phyloP scores from a whole-genome alignment of 2,888 invertebrate species.

The Hanleya hanleyi region DNA sequence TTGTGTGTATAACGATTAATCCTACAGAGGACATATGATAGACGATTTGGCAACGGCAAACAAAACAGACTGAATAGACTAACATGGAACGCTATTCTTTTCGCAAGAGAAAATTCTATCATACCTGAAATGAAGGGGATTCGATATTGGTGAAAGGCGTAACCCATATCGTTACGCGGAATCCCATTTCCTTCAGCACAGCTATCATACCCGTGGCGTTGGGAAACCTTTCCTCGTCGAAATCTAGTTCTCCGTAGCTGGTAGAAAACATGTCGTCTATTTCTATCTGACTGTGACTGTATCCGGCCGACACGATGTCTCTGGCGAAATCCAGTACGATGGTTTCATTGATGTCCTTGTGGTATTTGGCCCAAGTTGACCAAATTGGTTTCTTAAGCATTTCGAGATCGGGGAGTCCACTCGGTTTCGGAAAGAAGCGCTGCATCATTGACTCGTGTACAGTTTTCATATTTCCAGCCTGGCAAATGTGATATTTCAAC shows the following conservation, averaged over 20 bases:
- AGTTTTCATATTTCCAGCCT: conserved; percentile 77
- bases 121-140: conserved; percentile 78
- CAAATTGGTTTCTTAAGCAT: conserved; percentile 88
- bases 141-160: conserved; percentile 53
- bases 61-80: too few species aligned
- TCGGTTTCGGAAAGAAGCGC: conserved; percentile 76
- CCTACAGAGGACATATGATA: too few species aligned
- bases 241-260: conserved; percentile 87
- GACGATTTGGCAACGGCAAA: too few species aligned
- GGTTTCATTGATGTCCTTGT: conserved; percentile 79
- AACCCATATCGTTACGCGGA: conserved; percentile 42
- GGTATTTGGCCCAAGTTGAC: conserved; percentile 90
- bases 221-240: conserved; percentile 76
- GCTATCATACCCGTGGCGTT: conserved; percentile 43
- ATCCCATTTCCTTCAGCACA: conserved; percentile 24
- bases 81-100: too few species aligned
- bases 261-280: conserved; percentile 90
- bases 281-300: conserved; percentile 75
- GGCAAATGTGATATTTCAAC: conserved; percentile 79
- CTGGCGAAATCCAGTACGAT: conserved; percentile 44
- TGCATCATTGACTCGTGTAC: conserved; percentile 81
- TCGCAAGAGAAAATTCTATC: too few species aligned
- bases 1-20: too few species aligned
- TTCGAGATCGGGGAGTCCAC: conserved; percentile 77
- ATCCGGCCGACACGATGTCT: conserved; percentile 43